Evolutionary conservation across 2,797 vertebrate genomes (phyloP).

Genomic region (Myotis vivesi): DNA sequence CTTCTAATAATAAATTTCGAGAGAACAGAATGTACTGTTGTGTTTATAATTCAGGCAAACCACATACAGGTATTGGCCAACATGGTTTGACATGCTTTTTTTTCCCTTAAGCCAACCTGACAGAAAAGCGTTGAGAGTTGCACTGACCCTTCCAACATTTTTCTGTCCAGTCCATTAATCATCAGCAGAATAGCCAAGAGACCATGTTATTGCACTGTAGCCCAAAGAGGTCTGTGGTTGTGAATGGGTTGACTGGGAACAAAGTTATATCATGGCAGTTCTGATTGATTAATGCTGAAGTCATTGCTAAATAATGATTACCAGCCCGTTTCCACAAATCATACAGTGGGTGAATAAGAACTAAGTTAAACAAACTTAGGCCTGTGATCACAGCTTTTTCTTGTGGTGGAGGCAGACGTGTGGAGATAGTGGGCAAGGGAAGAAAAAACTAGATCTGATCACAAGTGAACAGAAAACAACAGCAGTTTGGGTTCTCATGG

Average conservation of each 20-base stretch:
- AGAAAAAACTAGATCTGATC: neutral
- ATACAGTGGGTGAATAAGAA: neutral
- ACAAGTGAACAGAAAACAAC: neutral
- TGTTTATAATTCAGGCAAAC: slow-evolving; percentile 45
- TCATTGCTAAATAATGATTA: slow-evolving; percentile 42
- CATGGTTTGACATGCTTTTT: slow-evolving; percentile 32
- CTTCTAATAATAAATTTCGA: slow-evolving; percentile 2
- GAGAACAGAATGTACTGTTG: slow-evolving; percentile 29
- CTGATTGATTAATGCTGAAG: slow-evolving; percentile 49
- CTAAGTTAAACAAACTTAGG: neutral
- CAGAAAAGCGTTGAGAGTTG: slow-evolving; percentile 28
- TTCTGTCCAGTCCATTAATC: slow-evolving; percentile 25
- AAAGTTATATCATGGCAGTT: slow-evolving; percentile 36
- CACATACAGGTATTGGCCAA: slow-evolving; percentile 51
- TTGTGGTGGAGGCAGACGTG: neutral
- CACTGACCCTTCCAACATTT: slow-evolving; percentile 3
- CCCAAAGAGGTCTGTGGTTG: slow-evolving; percentile 27
- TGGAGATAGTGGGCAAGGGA: neutral
- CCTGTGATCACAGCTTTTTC: neutral
- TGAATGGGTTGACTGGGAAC: slow-evolving; percentile 1
- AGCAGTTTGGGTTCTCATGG: neutral
- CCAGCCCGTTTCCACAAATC: neutral
- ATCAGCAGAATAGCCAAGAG: slow-evolving; percentile 30
- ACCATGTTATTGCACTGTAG: neutral
- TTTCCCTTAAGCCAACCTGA: slow-evolving; percentile 1